A percentile compares a stretch with the other conserved stretches of the same genome.
These are phyloP conservation scores for Rhinolophus sinicus DNA, from an alignment of 2,113 vertebrate species.

Conservation along the genomic window DNA sequence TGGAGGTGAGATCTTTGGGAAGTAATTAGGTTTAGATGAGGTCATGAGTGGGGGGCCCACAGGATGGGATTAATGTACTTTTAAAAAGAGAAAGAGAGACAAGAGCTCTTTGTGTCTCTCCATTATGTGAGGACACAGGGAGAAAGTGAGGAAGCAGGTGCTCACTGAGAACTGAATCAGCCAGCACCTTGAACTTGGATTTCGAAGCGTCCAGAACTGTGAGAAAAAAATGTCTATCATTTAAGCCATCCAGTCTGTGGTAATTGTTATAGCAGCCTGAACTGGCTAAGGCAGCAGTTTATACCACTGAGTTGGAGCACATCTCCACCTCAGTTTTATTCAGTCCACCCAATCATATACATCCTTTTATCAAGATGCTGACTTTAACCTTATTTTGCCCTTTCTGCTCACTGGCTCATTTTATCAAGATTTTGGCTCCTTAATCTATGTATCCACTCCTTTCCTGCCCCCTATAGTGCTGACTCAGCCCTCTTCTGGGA, in stretches of 20 bases:
- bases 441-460: neutral
- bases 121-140: neutral
- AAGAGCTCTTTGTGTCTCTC: neutral
- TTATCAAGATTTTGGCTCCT: neutral
- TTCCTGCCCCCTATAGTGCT: neutral
- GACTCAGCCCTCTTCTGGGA: neutral
- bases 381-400: neutral
- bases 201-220: neutral
- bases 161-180: neutral
- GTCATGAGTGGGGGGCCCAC: neutral
- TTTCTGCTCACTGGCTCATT: neutral
- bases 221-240: neutral
- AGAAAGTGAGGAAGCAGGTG: neutral
- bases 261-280: neutral
- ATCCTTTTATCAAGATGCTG: neutral
- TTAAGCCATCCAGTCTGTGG: fast-evolving
- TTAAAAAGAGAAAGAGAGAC: neutral
- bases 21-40: neutral
- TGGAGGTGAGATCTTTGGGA: neutral
- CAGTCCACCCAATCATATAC: neutral
- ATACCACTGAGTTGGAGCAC: neutral
- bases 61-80: neutral
- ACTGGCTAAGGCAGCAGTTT: neutral
- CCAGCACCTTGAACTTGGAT: neutral
- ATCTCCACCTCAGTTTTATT: neutral